Conservation (phyloP, 2,888 invertebrate genomes). For the Tetropium fuscum region DNA sequence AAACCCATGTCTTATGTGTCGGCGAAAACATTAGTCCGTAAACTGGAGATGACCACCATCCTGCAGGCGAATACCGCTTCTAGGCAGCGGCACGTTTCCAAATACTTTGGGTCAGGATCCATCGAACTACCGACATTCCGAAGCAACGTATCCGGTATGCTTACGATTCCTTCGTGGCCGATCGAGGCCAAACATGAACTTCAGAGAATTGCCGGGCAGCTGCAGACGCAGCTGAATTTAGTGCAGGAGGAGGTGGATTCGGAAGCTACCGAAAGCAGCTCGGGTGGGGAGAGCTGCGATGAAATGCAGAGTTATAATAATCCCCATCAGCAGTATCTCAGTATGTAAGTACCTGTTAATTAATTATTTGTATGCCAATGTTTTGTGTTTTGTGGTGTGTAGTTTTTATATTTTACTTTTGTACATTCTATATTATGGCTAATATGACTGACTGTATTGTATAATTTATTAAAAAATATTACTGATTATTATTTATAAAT, state of each 20-base stretch:
- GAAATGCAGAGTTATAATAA: conserved; percentile 86
- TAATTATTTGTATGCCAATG: no score
- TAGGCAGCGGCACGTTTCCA: conserved; percentile 59
- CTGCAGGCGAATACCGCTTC: conserved; percentile 62
- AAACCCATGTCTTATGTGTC: conserved; percentile 68
- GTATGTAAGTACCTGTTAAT: conserved; percentile 79
- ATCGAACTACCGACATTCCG: conserved; percentile 53
- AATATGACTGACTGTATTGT: no score
- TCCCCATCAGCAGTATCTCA: conserved; percentile 78
- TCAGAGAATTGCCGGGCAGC: conserved; percentile 78
- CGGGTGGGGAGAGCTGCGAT: conserved; percentile 94
- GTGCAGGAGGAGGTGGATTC: conserved; percentile 86
- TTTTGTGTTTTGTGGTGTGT: no score
- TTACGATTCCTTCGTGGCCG: conserved; percentile 65
- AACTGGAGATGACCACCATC: conserved; percentile 67
- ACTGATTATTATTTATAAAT: no score
- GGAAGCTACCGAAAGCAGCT: conserved; percentile 94
- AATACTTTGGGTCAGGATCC: conserved; percentile 71
- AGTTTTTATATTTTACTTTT: no score
- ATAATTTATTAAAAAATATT: no score
- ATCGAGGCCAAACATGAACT: conserved; percentile 70
- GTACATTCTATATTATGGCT: no score
- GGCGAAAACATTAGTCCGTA: conserved; percentile 70
- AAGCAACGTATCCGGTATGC: conserved; percentile 53
- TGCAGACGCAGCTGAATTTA: conserved; percentile 79